These are phyloP conservation scores for Lepeophtheirus nordmannii DNA, from an alignment of 2,888 invertebrate species.

Conservation along the genomic window DNA sequence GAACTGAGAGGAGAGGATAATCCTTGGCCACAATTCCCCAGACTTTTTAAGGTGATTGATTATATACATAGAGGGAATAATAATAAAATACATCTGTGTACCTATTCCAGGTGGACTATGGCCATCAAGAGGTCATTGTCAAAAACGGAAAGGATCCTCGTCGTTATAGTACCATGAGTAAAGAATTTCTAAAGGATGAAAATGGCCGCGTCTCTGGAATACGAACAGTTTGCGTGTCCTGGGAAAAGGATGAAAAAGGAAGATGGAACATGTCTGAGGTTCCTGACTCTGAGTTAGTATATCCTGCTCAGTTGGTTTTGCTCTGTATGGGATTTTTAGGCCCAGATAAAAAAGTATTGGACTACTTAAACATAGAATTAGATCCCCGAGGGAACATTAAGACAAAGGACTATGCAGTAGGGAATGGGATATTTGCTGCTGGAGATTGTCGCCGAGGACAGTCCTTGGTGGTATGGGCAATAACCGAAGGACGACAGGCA, in stretches of 20 bases:
- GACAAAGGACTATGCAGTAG: slow-evolving; percentile 64
- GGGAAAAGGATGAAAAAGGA: slow-evolving; percentile 74
- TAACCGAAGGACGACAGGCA: slow-evolving; percentile 92
- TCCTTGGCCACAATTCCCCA: slow-evolving; percentile 98
- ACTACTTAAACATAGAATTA: slow-evolving; percentile 56
- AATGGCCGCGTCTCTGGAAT: slow-evolving; percentile 78
- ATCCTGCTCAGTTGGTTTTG: slow-evolving; percentile 74
- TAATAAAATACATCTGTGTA: not conserved
- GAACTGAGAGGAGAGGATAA: slow-evolving; percentile 63
- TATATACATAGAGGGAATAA: not conserved
- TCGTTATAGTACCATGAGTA: slow-evolving; percentile 67
- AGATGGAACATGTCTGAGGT: slow-evolving; percentile 86
- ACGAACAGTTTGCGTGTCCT: slow-evolving; percentile 72
- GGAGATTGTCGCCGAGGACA: slow-evolving; percentile 99
- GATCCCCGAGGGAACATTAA: slow-evolving; percentile 85
- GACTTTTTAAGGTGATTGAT: slow-evolving; percentile 55
- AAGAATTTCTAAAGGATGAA: slow-evolving; percentile 73
- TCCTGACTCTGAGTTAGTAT: slow-evolving; percentile 57
- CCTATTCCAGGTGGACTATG: slow-evolving; percentile 60
- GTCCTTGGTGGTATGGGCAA: slow-evolving; percentile 96
- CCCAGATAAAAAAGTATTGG: slow-evolving; percentile 68
- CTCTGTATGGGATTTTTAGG: slow-evolving; percentile 98
- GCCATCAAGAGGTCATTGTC: slow-evolving; percentile 89
- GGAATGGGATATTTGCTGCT: slow-evolving; percentile 76
- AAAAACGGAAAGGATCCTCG: slow-evolving; percentile 82